Base-by-base conservation (phyloP, 2,888 invertebrate species). In the Cyrtodaria siliqua region DNA sequence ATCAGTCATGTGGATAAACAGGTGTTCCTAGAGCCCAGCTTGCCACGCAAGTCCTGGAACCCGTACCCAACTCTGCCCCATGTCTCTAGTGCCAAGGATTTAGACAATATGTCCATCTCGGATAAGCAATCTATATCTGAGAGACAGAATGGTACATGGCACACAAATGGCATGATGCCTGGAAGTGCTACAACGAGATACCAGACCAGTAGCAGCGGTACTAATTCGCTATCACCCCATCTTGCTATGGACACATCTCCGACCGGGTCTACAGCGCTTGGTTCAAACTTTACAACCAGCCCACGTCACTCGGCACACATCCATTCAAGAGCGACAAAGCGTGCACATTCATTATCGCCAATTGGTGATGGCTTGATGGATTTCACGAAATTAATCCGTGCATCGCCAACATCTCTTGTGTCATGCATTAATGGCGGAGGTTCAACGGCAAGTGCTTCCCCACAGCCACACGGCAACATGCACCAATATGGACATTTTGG, bases 381-480 rank as follows among this genome's bases (percentile, higher is more conserved):
- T 78, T 85, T 93, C 59, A 91, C 92, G 66, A 87, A 90, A 38
- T 86, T 93, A 49, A 93, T 93, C 61, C 86, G 94, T 29, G 89
- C 90, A 50, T 93, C 94, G 1, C 93, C 94, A 20, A 93, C 93
- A 2, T 93, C 93, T 18, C 87, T 94, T 62, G 86, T 88, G 8
- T 87, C 86, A 6, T 85, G 86, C 66, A 86, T 89, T 52, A 88
- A 86, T 66, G 86, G 89, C 20, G 89, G 90, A 0, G 76, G 86
- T 49, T 88, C 90, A 47, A 87, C 91, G 3, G 82, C 89, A 26
- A 90, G 87, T 60, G 87, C 85, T 2, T 89, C 91, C 16, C 90
- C 89, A 4, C 88, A 87, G 62, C 86, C 86, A 1, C 73, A 76
- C 8, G 33, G 33, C 33, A 66, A 78, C 6, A 78, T 79, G n/a